Evolutionary conservation across 2,797 vertebrate genomes (phyloP).

Genomic region (Tragelaphus eurycerus): DNA sequence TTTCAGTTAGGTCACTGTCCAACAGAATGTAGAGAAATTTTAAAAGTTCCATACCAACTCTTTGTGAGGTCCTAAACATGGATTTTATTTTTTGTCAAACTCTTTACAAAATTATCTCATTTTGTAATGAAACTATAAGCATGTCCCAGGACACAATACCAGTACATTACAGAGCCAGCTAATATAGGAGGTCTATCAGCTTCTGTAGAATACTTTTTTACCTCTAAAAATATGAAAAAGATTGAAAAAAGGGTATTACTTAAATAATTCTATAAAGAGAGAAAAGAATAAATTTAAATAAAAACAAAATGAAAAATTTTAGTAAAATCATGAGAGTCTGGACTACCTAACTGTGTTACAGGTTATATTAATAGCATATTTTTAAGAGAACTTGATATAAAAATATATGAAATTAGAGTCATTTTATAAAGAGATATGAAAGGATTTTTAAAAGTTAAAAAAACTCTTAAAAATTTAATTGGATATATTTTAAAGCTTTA

Average conservation of each 20-base stretch:
- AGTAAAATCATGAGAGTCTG: neutral
- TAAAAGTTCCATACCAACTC: neutral
- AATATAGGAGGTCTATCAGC: neutral
- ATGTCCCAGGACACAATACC: neutral
- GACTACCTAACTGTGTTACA: neutral
- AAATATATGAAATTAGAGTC: neutral
- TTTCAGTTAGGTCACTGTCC: neutral
- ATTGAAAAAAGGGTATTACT: neutral
- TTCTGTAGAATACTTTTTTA: neutral
- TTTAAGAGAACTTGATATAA: neutral
- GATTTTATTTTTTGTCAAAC: neutral
- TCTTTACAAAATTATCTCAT: neutral
- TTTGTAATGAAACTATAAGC: neutral
- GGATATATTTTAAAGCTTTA: conserved; percentile 11
- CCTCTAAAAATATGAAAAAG: neutral
- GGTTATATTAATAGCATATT: neutral
- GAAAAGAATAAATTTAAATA: conserved; percentile 18
- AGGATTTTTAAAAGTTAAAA: neutral
- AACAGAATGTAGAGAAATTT: neutral
- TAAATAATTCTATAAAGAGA: conserved; percentile 1
- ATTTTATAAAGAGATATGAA: neutral
- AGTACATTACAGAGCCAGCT: neutral
- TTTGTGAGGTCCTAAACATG: neutral
- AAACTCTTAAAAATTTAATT: neutral
- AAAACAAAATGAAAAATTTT: conserved; percentile 14